A percentile compares a stretch with the other conserved stretches of the same genome.
Conservation (phyloP, 1,140 invertebrate genomes). For the Cydia amplana region DNA sequence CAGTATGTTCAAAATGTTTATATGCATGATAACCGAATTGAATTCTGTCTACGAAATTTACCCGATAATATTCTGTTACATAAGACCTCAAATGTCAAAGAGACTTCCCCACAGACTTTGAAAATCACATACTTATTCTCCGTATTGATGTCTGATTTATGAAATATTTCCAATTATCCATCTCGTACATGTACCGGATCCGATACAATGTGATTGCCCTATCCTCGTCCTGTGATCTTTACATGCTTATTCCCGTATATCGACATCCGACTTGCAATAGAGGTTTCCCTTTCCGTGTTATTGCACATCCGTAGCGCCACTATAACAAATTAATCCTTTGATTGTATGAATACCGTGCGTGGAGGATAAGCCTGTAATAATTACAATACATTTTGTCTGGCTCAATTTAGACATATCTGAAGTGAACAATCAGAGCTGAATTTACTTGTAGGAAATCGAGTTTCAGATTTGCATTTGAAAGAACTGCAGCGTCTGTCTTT, state of each 20-base stretch:
- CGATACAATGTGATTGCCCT: conserved; percentile 68
- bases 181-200: conserved; percentile 56
- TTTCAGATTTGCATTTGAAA: no score
- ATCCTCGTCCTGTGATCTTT: conserved; percentile 61
- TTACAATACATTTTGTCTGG: no score
- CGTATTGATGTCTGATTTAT: conserved; percentile 66
- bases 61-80: neutral
- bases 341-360: neutral
- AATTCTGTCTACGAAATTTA: neutral
- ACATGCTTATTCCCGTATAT: conserved; percentile 66
- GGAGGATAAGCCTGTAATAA: neutral
- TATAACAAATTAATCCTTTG: conserved; percentile 29
- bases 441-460: no score
- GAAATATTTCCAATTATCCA: conserved; percentile 66
- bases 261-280: conserved; percentile 45
- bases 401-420: no score
- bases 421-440: no score
- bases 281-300: conserved; percentile 37
- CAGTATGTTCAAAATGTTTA: neutral
- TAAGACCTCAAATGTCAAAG: conserved; percentile 2
- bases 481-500: no score
- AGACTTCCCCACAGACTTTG: neutral
- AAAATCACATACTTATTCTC: conserved; percentile 59
- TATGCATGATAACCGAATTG: neutral
- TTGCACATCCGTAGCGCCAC: conserved; percentile 6